phyloP scores from a whole-genome alignment of 1,140 invertebrate genomes.

The Lethrus apterus region DNA sequence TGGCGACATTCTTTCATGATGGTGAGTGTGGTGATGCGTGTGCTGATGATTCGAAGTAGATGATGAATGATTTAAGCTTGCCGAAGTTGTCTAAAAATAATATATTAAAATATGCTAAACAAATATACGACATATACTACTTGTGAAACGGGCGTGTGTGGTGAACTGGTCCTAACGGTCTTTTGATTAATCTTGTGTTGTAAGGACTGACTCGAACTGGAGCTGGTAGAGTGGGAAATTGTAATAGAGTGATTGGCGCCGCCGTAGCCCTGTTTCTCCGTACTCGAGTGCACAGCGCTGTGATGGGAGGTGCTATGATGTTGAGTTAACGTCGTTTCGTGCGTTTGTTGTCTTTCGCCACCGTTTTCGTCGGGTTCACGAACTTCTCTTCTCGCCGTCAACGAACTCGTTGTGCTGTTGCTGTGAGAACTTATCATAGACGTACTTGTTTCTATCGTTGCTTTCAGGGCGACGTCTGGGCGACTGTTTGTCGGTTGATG shows the following conservation, averaged over 20 bases:
- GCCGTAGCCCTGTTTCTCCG: constrained; percentile 50
- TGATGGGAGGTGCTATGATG: constrained; percentile 56
- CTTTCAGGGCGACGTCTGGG: constrained; percentile 29
- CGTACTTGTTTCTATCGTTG: constrained; percentile 54
- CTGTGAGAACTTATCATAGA: constrained; percentile 61
- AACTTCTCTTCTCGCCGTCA: constrained; percentile 51
- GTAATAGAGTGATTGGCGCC: constrained; percentile 52
- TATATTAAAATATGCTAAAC: too few relatives aligned
- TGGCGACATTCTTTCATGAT: constrained; percentile 48
- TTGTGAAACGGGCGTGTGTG: constrained; percentile 45
- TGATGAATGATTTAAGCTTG: constrained; percentile 42
- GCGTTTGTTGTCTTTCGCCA: constrained; percentile 49
- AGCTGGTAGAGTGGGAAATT: constrained; percentile 57
- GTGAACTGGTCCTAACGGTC: constrained; percentile 44
- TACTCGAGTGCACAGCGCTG: constrained; percentile 54
- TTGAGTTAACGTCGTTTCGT: constrained; percentile 54
- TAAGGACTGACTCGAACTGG: constrained; percentile 51
- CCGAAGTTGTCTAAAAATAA: constrained; percentile 35
- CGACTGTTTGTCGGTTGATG: constrained; percentile 14
- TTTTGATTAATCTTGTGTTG: constrained; percentile 41
- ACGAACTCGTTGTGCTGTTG: constrained; percentile 50
- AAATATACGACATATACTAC: too few relatives aligned
- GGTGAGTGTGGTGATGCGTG: constrained; percentile 51
- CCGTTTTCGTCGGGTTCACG: constrained; percentile 41
- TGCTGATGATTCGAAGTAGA: constrained; percentile 42